phyloP scores from a whole-genome alignment of 2,888 invertebrate species.

The Tryphoninae sp. region DNA sequence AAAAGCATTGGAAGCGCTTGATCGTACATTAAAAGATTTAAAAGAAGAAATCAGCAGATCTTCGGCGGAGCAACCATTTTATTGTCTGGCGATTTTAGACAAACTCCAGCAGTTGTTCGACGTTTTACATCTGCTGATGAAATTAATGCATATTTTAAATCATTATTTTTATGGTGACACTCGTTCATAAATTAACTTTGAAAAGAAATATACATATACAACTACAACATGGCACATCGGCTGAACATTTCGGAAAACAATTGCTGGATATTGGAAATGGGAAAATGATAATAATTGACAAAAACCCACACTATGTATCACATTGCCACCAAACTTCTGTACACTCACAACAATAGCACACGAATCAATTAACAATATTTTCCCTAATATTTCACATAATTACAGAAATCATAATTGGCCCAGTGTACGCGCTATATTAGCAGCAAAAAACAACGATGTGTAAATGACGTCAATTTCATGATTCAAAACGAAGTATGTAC shows the following conservation, averaged over 20 bases:
- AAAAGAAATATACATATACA: too few species aligned
- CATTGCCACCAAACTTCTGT: not conserved
- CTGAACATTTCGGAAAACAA: too few species aligned
- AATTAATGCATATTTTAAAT: slow-evolving; percentile 9
- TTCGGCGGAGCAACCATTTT: slow-evolving; percentile 67
- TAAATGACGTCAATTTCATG: not conserved
- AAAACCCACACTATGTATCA: not conserved
- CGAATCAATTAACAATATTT: not conserved
- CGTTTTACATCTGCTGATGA: slow-evolving; percentile 64
- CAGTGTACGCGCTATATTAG: too few species aligned
- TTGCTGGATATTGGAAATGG: too few species aligned
- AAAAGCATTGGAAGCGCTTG: slow-evolving; percentile 74
- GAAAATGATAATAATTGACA: not conserved
- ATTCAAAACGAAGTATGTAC: not conserved
- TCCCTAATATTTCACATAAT: not conserved
- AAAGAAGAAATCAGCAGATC: slow-evolving; percentile 42
- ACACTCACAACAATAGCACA: not conserved
- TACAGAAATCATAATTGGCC: not conserved
- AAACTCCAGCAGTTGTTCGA: slow-evolving; percentile 70
- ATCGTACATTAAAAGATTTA: slow-evolving; percentile 69
- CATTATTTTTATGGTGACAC: not conserved
- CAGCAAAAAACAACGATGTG: not conserved
- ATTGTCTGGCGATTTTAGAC: slow-evolving; percentile 65
- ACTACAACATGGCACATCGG: too few species aligned
- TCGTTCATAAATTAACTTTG: not conserved